A percentile compares a stretch with the other conserved stretches of the same genome.
Conservation (phyloP, 2,113 vertebrate genomes). For the Maccullochella peelii region DNA sequence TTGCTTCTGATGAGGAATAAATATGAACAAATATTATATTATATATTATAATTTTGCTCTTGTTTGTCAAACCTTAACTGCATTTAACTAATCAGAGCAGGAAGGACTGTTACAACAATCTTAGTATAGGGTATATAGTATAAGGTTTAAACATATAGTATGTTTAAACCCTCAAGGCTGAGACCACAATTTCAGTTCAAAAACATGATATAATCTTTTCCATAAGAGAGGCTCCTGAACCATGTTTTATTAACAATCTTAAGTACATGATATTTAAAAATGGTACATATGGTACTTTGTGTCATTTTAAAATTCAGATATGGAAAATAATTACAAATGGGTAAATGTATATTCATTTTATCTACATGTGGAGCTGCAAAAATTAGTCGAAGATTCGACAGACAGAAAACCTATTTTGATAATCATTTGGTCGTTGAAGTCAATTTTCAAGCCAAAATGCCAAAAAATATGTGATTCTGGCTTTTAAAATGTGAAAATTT, state of each 20-base stretch:
- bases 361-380: neutral
- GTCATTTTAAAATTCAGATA: constrained; percentile 19
- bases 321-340: constrained; percentile 22
- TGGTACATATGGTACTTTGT: neutral
- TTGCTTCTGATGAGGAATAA: neutral
- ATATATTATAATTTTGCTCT: too few species aligned
- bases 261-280: constrained; percentile 16
- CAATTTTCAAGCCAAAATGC: neutral
- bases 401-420: neutral
- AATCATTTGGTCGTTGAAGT: neutral
- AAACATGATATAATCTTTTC: neutral
- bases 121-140: too few species aligned
- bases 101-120: neutral
- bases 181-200: neutral
- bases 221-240: neutral
- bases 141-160: too few species aligned
- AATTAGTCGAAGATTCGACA: neutral
- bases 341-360: constrained; percentile 2
- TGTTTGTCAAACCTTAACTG: neutral
- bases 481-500: neutral
- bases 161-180: neutral
- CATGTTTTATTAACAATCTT: neutral
- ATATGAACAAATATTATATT: neutral
- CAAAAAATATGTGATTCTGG: neutral
- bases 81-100: neutral